A percentile compares a stretch with the other conserved stretches of the same genome.
phyloP scores from a whole-genome alignment of 2,888 invertebrate species.

The Acronicta aceris region DNA sequence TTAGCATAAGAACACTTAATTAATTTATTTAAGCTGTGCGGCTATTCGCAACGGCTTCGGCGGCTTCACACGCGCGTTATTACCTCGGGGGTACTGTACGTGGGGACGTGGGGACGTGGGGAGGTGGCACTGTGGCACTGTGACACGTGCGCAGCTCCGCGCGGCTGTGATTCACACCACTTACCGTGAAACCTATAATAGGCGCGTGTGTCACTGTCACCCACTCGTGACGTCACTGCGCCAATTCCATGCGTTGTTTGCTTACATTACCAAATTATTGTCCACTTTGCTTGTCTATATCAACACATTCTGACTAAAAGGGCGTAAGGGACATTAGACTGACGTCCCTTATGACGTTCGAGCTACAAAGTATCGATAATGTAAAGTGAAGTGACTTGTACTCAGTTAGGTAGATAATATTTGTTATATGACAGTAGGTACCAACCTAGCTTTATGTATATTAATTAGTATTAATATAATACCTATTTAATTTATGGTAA shows the following conservation, averaged over 20 bases:
- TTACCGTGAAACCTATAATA: conserved; percentile 44
- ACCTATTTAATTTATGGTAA: background rate
- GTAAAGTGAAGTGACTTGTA: background rate
- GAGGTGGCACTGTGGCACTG: too few relatives aligned
- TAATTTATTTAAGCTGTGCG: too few relatives aligned
- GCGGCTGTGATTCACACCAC: conserved; percentile 46
- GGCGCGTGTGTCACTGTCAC: conserved; percentile 54
- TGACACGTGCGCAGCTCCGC: background rate
- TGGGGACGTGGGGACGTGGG: too few relatives aligned
- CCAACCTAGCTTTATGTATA: background rate
- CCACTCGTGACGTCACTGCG: conserved; percentile 31
- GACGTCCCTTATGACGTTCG: background rate
- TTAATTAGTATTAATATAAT: background rate
- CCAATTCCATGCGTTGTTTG: conserved; percentile 25
- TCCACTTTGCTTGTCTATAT: background rate
- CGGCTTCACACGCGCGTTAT: too few relatives aligned
- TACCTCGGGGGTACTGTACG: too few relatives aligned
- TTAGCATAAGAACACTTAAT: too few relatives aligned
- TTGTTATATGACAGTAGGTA: background rate
- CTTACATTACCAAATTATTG: conserved; percentile 35
- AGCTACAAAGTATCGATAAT: background rate
- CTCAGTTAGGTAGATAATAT: background rate
- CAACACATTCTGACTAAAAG: background rate
- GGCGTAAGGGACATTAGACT: background rate
- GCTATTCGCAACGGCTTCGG: too few relatives aligned